Percentiles rank a stretch among this genome's conserved stretches.
phyloP scores from a whole-genome alignment of 2,113 vertebrate genomes.

The Lontra canadensis region DNA sequence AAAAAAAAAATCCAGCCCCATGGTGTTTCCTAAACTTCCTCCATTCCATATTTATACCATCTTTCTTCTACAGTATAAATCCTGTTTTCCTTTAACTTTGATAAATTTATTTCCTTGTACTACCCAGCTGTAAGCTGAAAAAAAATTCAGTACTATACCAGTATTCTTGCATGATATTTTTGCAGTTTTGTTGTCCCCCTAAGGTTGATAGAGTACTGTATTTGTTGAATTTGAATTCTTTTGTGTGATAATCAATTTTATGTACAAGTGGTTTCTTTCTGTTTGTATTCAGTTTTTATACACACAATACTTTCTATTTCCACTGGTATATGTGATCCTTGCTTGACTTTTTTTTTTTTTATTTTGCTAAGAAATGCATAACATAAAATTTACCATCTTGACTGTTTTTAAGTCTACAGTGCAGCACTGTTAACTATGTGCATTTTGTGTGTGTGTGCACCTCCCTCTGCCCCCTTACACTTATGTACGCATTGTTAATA shows the following conservation, averaged over 20 bases:
- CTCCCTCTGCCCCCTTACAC: not conserved
- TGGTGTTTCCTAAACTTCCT: not conserved
- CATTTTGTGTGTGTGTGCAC: not conserved
- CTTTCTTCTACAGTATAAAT: not conserved
- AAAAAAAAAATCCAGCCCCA: not conserved
- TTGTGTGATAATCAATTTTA: not conserved
- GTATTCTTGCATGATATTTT: not conserved
- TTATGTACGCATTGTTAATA: not conserved
- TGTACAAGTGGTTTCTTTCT: not conserved
- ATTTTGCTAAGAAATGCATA: not conserved
- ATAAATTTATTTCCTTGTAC: not conserved
- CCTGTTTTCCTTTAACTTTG: not conserved
- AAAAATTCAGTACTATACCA: not conserved
- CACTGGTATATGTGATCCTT: not conserved
- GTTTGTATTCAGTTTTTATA: not conserved
- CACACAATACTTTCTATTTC: not conserved
- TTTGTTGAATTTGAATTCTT: conserved; percentile 4
- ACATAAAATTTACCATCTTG: not conserved
- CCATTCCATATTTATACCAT: not conserved
- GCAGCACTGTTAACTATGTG: not conserved
- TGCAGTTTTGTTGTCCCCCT: not conserved
- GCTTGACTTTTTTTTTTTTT: not conserved
- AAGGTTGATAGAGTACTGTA: not conserved
- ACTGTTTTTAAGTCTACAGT: not conserved
- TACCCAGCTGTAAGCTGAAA: not conserved